Conservation (phyloP, 2,797 vertebrate species). For the Garrulus glandarius region DNA sequence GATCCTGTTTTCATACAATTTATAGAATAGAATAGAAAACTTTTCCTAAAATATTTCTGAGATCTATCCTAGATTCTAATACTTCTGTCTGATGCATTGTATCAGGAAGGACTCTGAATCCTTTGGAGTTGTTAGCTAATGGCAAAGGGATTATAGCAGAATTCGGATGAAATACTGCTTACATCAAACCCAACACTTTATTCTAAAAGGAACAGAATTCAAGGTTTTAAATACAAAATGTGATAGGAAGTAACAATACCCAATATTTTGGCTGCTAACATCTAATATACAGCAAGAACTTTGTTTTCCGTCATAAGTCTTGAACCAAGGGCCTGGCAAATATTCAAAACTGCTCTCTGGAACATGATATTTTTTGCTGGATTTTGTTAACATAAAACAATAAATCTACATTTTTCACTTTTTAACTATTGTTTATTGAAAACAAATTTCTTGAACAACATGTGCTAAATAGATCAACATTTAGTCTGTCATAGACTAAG, state of each 20-base stretch:
- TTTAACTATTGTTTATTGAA: neutral
- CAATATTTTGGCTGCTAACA: neutral
- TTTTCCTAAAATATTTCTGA: neutral
- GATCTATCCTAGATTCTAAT: neutral
- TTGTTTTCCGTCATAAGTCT: neutral
- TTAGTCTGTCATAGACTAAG: neutral
- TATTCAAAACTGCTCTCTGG: neutral
- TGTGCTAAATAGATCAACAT: neutral
- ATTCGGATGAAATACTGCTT: neutral
- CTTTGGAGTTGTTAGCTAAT: neutral
- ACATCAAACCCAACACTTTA: neutral
- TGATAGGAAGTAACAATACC: neutral
- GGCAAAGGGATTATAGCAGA: neutral
- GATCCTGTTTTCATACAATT: neutral
- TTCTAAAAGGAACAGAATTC: neutral
- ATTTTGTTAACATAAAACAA: neutral
- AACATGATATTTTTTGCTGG: neutral
- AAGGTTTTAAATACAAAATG: neutral
- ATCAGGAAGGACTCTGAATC: neutral
- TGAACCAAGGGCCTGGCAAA: neutral
- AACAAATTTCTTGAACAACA: neutral
- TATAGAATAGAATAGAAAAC: neutral
- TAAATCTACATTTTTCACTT: neutral
- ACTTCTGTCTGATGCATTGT: neutral
- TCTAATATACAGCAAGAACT: fast-evolving